Evolutionary conservation across 2,888 invertebrate genomes (phyloP), one percentile per base, ranked within the genome.

Genomic region (Caenorhabditis sp.): DNA sequence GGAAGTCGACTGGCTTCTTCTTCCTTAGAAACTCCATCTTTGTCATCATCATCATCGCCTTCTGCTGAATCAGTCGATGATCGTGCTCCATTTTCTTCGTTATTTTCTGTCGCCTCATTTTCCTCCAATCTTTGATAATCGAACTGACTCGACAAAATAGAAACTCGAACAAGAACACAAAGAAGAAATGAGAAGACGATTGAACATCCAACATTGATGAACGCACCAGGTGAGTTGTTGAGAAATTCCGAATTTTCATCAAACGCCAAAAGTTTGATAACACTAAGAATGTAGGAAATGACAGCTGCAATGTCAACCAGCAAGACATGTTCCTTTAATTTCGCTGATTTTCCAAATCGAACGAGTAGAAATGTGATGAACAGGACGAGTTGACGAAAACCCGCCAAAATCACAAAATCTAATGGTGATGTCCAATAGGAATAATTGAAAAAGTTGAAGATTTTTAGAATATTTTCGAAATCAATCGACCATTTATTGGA

Each of bases 1-100:
- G 72, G 67, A 50, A 72, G 64, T 0, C 72, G 67, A 53, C 68
- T 65, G 21, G 65, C 72, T 31, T 72, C 63, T 27, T 72, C 71
- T 43, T 72, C 71, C 36, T 63, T 71, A 12, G 62, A 37, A 5
- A 71, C 66, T 4, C 64, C 66, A 43, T 71, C 70, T 1, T 68
- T 61, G 19, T 72, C 66, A 59, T 72, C 67, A 51, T 72, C 27
- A 1, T 62, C 55, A 55, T 2, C 24, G 14, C 24, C 55, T 6
- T 55, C 27, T 27, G 8, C 26, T 21, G 4, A 14, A 51, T n/a
- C 19, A 1, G 23, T 51, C n/a, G 51, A 23, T 51, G 51, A 21
- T 51, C 1, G 6, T 19, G 51, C 21, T 23, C 17, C 21, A 23
- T 4, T 14, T 14, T 19, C 23, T 53, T 53, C 53, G 2, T 24